Evolutionary conservation across 2,113 vertebrate species (phyloP), one percentile per base, ranked within the genome.

Genomic region (Caranx melampygus): DNA sequence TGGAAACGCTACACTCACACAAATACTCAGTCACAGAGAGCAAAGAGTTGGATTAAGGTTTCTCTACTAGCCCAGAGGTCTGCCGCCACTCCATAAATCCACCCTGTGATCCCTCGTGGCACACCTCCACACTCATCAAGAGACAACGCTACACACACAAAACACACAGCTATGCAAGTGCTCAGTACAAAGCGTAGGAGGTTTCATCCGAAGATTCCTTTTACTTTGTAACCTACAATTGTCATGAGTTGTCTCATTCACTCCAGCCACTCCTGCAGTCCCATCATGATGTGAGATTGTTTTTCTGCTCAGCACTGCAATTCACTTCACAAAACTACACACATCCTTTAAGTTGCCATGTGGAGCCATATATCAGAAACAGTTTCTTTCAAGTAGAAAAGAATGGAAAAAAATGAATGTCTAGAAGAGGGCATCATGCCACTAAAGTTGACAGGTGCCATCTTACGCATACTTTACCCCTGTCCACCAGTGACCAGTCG

Each of bases 21-120:
- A 63, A 16, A 57, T 10, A 49, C 4, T 62, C 21, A 40, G 45
- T 54, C 58, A 52, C 58, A 52, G 58, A 52, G 81, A 67, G 54
- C 55, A 78, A 79, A 67, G 44, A 87, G 47, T 34, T 34, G 65
- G 69, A 84, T 63, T 76, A 64, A 63, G 20, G 33, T 84, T 81
- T 82, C 40, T 88, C 66, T 57, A 20, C 66, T 33, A 42, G 31
- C 60, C 69, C 59, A 70, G 69, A 81, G 66, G 73, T 77, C 71
- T 81, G 71, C 85, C 84, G 60, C 1, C 64, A 59, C 70, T 69
- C 35, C 40, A 69, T 69, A 78, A 72, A 88, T 81, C 80, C 75
- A 69, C 74, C 64, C 72, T 66, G 60, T n/a, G 47, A 73, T 75
- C 47, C 67, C 72, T 82, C 65, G 42, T 70, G 45, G 51, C 70